Percentiles rank a stretch among this genome's conserved stretches.
These are phyloP conservation scores for Galleria mellonella DNA, from an alignment of 1,140 invertebrate species.

Conservation along the genomic window DNA sequence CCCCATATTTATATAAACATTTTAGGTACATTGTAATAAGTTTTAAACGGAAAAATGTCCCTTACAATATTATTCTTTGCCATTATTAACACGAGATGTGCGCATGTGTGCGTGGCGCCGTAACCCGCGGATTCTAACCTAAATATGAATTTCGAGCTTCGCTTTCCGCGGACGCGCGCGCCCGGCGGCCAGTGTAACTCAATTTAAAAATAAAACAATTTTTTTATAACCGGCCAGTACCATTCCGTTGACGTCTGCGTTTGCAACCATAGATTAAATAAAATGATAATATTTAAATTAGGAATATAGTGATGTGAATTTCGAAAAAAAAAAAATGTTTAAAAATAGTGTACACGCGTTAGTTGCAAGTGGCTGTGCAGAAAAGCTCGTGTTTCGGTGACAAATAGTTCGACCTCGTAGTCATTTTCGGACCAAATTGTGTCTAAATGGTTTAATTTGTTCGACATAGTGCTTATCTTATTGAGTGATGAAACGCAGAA, in stretches of 20 bases:
- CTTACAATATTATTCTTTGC: slow-evolving; percentile 29
- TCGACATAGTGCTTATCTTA: background rate
- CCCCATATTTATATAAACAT: too few relatives aligned
- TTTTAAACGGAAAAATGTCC: background rate
- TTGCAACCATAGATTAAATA: background rate
- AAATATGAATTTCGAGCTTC: slow-evolving; percentile 65
- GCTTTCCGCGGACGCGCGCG: slow-evolving; percentile 47
- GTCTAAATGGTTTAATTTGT: background rate
- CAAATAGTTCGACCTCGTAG: slow-evolving; percentile 32
- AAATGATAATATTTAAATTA: background rate
- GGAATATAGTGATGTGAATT: background rate
- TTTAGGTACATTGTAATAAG: too few relatives aligned
- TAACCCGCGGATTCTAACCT: slow-evolving; percentile 66
- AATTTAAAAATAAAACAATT: slow-evolving; percentile 60
- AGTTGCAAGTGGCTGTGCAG: slow-evolving; percentile 12
- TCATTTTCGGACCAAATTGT: background rate
- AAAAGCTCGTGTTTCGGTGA: slow-evolving; percentile 37
- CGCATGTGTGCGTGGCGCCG: slow-evolving; percentile 66
- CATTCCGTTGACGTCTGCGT: slow-evolving; percentile 11
- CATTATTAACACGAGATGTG: slow-evolving; percentile 21
- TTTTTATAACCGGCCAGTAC: slow-evolving; percentile 26
- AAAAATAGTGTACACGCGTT: slow-evolving; percentile 38
- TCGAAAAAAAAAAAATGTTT: slow-evolving; percentile 30
- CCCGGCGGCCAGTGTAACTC: slow-evolving; percentile 36
- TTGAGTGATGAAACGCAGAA: slow-evolving; percentile 19